These are phyloP conservation scores for Coregonus ussuriensis DNA, from an alignment of 2,797 vertebrate genomes.

Conservation along the genomic window DNA sequence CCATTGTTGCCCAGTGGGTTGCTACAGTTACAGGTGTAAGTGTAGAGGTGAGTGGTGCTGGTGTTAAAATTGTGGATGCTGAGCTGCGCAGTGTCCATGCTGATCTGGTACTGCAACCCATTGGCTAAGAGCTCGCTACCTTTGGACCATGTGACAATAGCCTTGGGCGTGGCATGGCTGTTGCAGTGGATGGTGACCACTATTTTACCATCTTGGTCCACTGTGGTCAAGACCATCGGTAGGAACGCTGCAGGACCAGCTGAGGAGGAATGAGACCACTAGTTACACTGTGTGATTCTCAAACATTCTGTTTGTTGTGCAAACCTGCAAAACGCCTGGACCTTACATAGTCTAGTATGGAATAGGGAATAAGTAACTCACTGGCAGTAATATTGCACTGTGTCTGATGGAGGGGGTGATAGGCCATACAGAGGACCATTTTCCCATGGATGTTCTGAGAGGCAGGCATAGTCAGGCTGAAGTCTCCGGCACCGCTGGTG, in stretches of 20 bases:
- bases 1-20: constrained; percentile 68
- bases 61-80: constrained; percentile 66
- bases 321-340: not conserved
- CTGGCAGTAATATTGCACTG: constrained; percentile 74
- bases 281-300: not conserved
- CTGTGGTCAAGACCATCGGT: constrained; percentile 45
- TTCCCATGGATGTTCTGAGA: constrained; percentile 59
- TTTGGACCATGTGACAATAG: constrained; percentile 71
- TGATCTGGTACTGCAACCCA: constrained; percentile 58
- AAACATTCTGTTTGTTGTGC: not conserved
- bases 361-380: constrained; percentile 49
- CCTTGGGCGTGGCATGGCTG: constrained; percentile 64
- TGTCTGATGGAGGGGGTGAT: constrained; percentile 64
- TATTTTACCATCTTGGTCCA: constrained; percentile 54
- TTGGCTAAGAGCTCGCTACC: constrained; percentile 51
- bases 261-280: constrained; percentile 30
- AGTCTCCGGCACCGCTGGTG: constrained; percentile 34
- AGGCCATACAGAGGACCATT: constrained; percentile 65
- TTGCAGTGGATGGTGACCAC: constrained; percentile 65
- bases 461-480: constrained; percentile 42
- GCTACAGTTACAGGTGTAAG: constrained; percentile 69
- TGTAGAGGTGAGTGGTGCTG: constrained; percentile 62
- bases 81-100: constrained; percentile 60
- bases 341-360: too few species aligned
- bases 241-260: constrained; percentile 58